phyloP scores from a whole-genome alignment of 2,113 vertebrate species.

The Marmota monax region DNA sequence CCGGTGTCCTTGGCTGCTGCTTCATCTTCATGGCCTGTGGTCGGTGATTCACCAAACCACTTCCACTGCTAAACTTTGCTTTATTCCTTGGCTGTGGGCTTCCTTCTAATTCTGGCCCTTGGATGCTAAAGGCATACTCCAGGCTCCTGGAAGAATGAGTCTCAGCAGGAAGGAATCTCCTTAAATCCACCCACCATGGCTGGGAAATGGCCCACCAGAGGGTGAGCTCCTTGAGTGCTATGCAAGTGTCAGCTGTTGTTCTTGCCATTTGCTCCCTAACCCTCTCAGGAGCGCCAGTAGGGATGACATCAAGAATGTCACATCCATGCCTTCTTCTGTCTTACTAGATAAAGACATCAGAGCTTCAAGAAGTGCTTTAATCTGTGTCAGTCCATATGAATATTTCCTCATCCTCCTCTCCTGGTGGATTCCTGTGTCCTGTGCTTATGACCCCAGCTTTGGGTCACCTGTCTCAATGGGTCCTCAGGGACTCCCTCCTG shows the following conservation, averaged over 20 bases:
- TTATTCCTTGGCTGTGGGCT: neutral
- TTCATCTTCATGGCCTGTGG: neutral
- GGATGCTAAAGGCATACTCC: neutral
- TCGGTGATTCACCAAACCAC: neutral
- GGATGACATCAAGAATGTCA: neutral
- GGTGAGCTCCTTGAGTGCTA: accelerated
- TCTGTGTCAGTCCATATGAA: neutral
- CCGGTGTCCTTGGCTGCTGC: neutral
- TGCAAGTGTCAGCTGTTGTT: neutral
- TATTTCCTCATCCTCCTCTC: neutral
- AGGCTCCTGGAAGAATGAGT: accelerated
- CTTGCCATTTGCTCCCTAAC: neutral
- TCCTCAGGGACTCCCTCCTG: no score
- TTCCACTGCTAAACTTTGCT: neutral
- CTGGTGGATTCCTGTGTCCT: neutral
- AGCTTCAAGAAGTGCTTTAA: neutral
- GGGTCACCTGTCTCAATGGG: neutral
- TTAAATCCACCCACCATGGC: accelerated
- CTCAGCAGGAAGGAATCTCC: neutral
- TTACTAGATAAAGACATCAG: neutral
- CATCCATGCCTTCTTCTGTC: no score
- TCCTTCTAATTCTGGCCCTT: neutral
- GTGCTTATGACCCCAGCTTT: neutral
- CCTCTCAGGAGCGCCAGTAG: neutral
- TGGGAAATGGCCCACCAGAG: neutral